These are phyloP conservation scores for Alsophila aescularia DNA, from an alignment of 2,888 invertebrate genomes.

Conservation along the genomic window DNA sequence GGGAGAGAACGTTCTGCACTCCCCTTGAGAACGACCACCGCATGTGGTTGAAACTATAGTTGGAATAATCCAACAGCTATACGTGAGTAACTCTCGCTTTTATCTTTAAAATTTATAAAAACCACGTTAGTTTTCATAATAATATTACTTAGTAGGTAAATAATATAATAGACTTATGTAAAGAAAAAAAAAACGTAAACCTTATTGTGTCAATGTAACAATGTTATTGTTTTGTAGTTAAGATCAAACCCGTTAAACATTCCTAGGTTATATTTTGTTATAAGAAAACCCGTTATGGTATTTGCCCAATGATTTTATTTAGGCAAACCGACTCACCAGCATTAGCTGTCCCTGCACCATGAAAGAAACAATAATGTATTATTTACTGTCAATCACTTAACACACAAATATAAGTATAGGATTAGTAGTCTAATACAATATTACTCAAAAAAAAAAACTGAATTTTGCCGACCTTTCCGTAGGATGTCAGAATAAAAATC, in stretches of 20 bases:
- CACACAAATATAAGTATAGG: background rate
- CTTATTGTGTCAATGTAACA: slow-evolving; percentile 1
- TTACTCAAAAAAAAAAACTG: background rate
- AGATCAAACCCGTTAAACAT: slow-evolving; percentile 20
- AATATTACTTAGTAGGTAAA: too few relatives aligned
- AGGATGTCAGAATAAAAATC: too few relatives aligned
- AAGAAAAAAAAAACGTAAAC: too few relatives aligned
- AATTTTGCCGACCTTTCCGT: too few relatives aligned
- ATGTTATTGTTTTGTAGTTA: slow-evolving; percentile 2
- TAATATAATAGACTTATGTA: too few relatives aligned
- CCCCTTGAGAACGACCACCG: too few relatives aligned
- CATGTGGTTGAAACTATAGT: too few relatives aligned
- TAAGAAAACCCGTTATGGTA: slow-evolving; percentile 38
- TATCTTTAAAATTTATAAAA: too few relatives aligned
- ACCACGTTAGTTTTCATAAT: too few relatives aligned
- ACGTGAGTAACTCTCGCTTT: too few relatives aligned
- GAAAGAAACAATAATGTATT: slow-evolving; percentile 67
- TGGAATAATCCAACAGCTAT: too few relatives aligned
- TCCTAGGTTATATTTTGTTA: slow-evolving; percentile 8
- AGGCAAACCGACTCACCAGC: slow-evolving; percentile 74
- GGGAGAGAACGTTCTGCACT: too few relatives aligned
- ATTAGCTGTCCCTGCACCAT: slow-evolving; percentile 78
- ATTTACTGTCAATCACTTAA: slow-evolving; percentile 14
- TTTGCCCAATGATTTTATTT: slow-evolving; percentile 51
- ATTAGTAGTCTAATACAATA: background rate